Evolutionary conservation across 2,113 vertebrate genomes (phyloP).

Genomic region (Nyctereutes procyonoides): DNA sequence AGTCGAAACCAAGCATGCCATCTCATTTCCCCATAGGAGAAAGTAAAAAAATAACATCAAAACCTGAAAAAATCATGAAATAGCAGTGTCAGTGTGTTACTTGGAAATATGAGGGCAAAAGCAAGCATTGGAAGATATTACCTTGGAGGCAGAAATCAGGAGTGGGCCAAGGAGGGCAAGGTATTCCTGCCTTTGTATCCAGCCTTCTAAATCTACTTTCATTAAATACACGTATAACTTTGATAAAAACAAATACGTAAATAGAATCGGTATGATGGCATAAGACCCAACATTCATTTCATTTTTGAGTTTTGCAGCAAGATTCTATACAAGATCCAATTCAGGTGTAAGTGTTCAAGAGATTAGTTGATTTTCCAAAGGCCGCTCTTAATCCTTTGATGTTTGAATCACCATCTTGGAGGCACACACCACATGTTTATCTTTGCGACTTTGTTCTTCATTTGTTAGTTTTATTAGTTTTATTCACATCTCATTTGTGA

Average conservation of each 20-base stretch:
- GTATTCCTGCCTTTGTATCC: not conserved
- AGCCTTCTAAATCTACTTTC: not conserved
- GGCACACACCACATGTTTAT: not conserved
- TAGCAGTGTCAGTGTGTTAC: not conserved
- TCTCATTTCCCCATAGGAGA: not conserved
- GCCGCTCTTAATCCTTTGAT: not conserved
- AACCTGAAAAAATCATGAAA: not conserved
- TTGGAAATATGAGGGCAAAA: not conserved
- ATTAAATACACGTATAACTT: not conserved
- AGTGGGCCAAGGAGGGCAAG: too few species aligned
- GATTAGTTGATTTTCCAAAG: not conserved
- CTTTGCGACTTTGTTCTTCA: not conserved
- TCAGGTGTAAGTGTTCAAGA: not conserved
- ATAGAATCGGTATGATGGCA: not conserved
- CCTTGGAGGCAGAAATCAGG: not conserved
- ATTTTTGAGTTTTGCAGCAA: not conserved
- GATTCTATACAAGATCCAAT: not conserved
- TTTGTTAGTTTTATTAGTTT: not conserved
- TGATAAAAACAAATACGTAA: not conserved
- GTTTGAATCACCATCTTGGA: not conserved
- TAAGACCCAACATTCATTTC: not conserved
- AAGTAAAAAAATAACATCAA: not conserved
- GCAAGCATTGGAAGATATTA: not conserved
- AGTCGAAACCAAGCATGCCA: not conserved
- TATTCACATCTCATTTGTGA: not conserved